Evolutionary conservation across 2,113 vertebrate genomes (phyloP).

Genomic region (Typhlomys cinereus): DNA sequence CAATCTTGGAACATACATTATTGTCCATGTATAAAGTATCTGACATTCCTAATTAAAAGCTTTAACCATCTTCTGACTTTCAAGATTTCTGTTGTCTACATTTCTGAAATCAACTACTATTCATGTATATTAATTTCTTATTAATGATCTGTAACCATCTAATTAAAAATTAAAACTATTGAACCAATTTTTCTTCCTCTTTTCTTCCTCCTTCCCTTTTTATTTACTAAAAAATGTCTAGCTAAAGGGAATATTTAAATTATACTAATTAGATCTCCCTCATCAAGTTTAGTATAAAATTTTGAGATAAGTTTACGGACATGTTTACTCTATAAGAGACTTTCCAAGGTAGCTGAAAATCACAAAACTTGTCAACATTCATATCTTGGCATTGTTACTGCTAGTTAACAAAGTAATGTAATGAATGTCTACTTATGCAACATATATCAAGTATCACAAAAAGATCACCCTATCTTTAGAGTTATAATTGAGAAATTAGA

Average conservation of each 20-base stretch:
- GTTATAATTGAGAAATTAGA: background rate
- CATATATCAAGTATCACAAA: background rate
- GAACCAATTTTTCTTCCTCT: background rate
- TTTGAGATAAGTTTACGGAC: background rate
- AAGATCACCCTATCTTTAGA: background rate
- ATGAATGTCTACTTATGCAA: background rate
- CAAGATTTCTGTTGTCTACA: background rate
- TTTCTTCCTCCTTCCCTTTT: background rate
- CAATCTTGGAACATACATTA: background rate
- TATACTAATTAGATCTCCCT: background rate
- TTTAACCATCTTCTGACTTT: background rate
- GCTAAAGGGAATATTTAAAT: background rate
- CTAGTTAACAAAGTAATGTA: background rate
- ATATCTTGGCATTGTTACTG: background rate
- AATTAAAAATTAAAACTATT: background rate
- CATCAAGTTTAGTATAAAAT: background rate
- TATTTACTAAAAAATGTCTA: background rate
- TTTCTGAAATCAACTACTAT: background rate
- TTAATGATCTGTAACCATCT: background rate
- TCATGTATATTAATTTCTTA: background rate
- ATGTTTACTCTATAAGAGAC: slow-evolving; percentile 6
- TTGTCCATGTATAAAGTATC: background rate
- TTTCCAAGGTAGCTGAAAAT: background rate
- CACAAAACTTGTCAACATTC: background rate
- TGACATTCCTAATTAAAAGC: background rate